Percentiles rank a stretch among this genome's conserved stretches.
phyloP scores from a whole-genome alignment of 2,797 vertebrate genomes.

The Tympanoctomys barrerae region DNA sequence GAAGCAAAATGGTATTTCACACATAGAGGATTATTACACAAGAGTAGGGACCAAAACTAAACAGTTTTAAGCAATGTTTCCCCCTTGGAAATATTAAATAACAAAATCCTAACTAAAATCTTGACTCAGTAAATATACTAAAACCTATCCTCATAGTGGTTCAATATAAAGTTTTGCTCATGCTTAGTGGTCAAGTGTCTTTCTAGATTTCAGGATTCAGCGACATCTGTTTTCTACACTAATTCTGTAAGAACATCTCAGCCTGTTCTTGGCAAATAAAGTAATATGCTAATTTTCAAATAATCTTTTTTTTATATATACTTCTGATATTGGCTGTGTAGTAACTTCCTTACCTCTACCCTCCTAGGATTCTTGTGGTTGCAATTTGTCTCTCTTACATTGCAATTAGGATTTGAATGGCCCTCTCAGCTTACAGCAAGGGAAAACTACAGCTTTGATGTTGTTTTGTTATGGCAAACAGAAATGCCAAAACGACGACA shows the following conservation, averaged over 20 bases:
- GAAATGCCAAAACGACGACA: too few relatives aligned
- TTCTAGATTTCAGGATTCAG: background rate
- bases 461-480: too few relatives aligned
- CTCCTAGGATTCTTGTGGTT: background rate
- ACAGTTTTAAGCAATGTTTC: background rate
- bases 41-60: background rate
- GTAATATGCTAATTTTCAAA: background rate
- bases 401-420: background rate
- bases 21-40: background rate
- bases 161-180: background rate
- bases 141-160: background rate
- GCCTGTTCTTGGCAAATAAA: background rate
- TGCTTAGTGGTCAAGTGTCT: background rate
- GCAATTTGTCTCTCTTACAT: background rate
- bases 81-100: background rate
- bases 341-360: accelerated
- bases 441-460: background rate
- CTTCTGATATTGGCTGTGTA: background rate
- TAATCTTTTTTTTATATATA: background rate
- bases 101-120: background rate
- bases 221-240: background rate
- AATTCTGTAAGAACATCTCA: background rate
- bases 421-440: background rate
- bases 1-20: background rate
- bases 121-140: background rate